Percentiles rank a stretch among this genome's conserved stretches.
phyloP scores from a whole-genome alignment of 2,888 invertebrate genomes.

The Prenolepis imparis region DNA sequence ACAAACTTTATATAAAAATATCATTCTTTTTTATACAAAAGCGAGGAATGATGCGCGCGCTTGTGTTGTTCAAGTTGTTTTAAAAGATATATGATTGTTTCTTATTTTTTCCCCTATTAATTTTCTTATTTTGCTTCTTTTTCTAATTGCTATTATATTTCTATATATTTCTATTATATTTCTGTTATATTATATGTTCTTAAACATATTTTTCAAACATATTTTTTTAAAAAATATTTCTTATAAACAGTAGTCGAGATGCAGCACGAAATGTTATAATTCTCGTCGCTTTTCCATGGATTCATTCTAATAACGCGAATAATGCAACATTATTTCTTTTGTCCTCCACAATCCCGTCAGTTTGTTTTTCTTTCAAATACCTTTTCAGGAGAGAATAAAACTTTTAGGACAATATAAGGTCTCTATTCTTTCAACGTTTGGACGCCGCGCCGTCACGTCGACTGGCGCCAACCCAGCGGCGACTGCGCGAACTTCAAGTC shows the following conservation, averaged over 20 bases:
- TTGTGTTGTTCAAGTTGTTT: too few relatives aligned
- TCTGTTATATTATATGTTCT: not conserved
- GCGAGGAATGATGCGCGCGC: too few relatives aligned
- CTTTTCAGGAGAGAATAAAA: not conserved
- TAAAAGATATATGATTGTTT: not conserved
- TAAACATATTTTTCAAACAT: too few relatives aligned
- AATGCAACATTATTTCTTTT: not conserved
- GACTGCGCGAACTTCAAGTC: slow-evolving; percentile 66
- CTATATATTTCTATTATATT: not conserved
- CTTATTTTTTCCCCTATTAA: not conserved
- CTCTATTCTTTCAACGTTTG: too few relatives aligned
- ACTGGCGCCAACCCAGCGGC: slow-evolving; percentile 77
- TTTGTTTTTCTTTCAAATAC: not conserved
- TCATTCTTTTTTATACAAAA: too few relatives aligned
- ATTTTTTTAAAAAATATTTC: not conserved
- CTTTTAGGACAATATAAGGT: not conserved
- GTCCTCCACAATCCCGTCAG: not conserved
- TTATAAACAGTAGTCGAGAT: not conserved
- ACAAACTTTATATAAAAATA: too few relatives aligned
- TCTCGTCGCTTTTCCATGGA: not conserved
- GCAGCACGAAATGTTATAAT: not conserved
- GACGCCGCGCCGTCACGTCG: slow-evolving; percentile 25
- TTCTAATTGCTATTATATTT: not conserved
- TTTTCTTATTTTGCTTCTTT: not conserved
- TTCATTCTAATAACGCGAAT: not conserved